Conservation (phyloP, 2,113 vertebrate species). For the Herpailurus yagouaroundi region DNA sequence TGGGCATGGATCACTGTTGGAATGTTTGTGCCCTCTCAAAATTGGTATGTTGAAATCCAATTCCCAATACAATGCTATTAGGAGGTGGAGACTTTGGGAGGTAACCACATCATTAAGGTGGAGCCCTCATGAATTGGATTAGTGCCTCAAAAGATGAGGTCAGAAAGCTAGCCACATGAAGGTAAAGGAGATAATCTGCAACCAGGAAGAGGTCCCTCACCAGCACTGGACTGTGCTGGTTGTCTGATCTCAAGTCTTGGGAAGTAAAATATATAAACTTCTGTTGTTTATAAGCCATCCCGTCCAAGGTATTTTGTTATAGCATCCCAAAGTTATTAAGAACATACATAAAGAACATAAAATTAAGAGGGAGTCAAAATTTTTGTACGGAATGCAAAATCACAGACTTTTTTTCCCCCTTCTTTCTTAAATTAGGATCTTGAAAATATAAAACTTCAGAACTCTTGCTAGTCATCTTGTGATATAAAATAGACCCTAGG, state of each 20-base stretch:
- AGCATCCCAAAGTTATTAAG: not conserved
- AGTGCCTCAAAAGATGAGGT: not conserved
- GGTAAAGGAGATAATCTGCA: not conserved
- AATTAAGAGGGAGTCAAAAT: not conserved
- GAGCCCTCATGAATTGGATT: not conserved
- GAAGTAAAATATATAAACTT: not conserved
- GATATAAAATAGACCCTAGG: not conserved
- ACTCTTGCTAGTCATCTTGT: not conserved
- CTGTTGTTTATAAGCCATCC: not conserved
- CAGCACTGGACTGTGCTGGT: not conserved
- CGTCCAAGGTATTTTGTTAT: not conserved
- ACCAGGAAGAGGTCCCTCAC: not conserved
- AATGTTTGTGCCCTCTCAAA: not conserved
- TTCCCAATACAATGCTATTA: not conserved
- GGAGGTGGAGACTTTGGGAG: not conserved
- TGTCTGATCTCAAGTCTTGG: not conserved
- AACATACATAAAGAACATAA: not conserved
- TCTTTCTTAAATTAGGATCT: not conserved
- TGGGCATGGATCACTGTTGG: not conserved
- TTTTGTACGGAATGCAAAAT: not conserved
- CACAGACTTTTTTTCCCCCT: not conserved
- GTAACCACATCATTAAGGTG: not conserved
- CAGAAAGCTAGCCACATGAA: not conserved
- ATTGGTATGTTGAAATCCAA: not conserved
- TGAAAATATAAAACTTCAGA: not conserved